Conservation (phyloP, 2,888 invertebrate genomes). For the Stenotaenia linearis region DNA sequence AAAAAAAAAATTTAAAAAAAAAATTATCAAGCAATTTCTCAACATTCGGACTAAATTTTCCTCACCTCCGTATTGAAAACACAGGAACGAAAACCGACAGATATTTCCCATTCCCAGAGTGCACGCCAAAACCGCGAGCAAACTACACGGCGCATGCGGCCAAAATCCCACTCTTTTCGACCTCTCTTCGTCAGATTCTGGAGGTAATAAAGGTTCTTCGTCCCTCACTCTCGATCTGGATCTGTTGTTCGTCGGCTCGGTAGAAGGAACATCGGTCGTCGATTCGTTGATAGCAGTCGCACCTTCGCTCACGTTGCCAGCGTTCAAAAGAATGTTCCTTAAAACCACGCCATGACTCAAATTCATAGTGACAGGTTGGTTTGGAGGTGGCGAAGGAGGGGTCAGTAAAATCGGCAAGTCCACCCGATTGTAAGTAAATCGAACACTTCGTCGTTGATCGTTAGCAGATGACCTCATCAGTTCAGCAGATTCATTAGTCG, state of each 20-base stretch:
- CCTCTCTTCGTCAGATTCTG: conserved; percentile 35
- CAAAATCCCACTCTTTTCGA: conserved; percentile 40
- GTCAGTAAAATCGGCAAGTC: background rate
- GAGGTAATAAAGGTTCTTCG: background rate
- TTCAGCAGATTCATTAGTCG: background rate
- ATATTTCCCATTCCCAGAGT: conserved; percentile 83
- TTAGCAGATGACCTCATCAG: background rate
- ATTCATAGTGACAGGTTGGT: background rate
- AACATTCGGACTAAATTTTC: background rate
- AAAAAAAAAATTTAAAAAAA: conserved; percentile 39
- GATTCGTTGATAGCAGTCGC: background rate
- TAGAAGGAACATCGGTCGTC: background rate
- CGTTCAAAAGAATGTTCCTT: background rate
- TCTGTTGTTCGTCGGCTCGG: background rate
- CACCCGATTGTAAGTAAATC: conserved; percentile 4
- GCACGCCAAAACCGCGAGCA: conserved; percentile 75
- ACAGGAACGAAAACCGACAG: conserved; percentile 76
- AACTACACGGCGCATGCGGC: conserved; percentile 59
- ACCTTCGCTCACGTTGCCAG: background rate
- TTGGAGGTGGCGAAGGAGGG: background rate
- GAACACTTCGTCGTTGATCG: conserved; percentile 1
- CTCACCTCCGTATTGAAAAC: conserved; percentile 75
- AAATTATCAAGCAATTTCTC: background rate
- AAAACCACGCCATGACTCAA: background rate
- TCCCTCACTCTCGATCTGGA: background rate